These are phyloP conservation scores for Sceliomorpha sp. DNA, from an alignment of 2,888 invertebrate genomes.

Conservation along the genomic window DNA sequence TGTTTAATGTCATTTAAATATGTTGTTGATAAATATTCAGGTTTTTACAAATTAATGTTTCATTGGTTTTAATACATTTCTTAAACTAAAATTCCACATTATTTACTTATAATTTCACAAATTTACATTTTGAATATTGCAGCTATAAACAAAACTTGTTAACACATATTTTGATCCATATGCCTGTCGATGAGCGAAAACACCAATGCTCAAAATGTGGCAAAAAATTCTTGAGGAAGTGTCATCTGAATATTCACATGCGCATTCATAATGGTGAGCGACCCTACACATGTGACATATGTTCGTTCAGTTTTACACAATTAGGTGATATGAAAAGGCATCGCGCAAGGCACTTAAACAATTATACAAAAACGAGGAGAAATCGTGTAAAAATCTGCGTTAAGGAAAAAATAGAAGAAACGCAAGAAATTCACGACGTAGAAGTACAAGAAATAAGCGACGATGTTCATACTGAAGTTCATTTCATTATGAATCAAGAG, in stretches of 20 bases:
- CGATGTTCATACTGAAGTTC: background rate
- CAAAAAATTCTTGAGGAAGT: conserved; percentile 61
- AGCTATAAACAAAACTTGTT: conserved; percentile 62
- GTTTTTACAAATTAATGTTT: no score
- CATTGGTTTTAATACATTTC: no score
- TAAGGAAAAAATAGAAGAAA: no score
- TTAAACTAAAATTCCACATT: no score
- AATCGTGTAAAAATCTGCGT: conserved; percentile 29
- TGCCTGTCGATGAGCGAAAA: conserved; percentile 61
- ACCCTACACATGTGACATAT: conserved; percentile 66
- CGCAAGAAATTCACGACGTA: no score
- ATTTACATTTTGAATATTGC: conserved; percentile 24
- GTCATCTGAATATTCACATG: conserved; percentile 63
- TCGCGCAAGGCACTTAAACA: conserved; percentile 57
- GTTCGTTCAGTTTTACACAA: conserved; percentile 64
- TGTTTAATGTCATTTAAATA: no score
- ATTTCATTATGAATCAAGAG: conserved; percentile 1
- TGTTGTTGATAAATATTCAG: no score
- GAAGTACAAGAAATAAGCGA: no score
- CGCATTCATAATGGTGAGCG: conserved; percentile 64
- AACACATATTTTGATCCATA: conserved; percentile 61
- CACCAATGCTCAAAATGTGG: conserved; percentile 62
- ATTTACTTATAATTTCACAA: no score
- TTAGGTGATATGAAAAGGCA: conserved; percentile 65
- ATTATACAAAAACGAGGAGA: conserved; percentile 24